A percentile compares a stretch with the other conserved stretches of the same genome.
These are phyloP conservation scores for Hydrotaea diabolus DNA, from an alignment of 2,888 invertebrate species.

Conservation along the genomic window DNA sequence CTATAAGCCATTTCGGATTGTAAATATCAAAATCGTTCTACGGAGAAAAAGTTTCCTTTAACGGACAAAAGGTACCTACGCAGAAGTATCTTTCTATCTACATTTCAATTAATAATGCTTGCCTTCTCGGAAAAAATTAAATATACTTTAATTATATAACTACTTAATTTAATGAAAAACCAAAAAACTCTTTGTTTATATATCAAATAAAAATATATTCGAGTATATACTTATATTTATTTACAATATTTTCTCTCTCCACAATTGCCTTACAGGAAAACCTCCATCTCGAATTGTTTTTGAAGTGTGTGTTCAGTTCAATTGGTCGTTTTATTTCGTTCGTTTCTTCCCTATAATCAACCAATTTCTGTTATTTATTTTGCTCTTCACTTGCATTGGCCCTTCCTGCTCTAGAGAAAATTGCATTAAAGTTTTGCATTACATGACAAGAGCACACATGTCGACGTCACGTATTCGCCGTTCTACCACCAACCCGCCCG, in stretches of 20 bases:
- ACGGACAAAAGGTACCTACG: no score
- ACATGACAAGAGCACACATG: neutral
- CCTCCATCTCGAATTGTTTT: neutral
- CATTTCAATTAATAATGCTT: no score
- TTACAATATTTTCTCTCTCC: neutral
- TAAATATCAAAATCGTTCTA: no score
- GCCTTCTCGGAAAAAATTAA: no score
- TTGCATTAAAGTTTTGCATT: slow-evolving; percentile 21
- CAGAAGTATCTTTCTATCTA: no score
- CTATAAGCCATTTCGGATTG: no score
- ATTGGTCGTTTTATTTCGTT: neutral
- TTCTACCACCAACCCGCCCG: neutral
- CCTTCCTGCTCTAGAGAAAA: neutral
- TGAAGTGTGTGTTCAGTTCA: neutral
- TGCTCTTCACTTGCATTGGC: neutral
- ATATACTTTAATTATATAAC: no score
- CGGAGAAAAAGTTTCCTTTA: no score
- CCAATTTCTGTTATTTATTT: neutral
- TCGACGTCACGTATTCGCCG: neutral
- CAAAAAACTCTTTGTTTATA: no score
- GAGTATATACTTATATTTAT: no score
- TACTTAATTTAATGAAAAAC: no score
- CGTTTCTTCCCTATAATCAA: neutral
- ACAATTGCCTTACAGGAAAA: neutral
- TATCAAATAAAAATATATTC: no score